Conservation (phyloP, 1,140 invertebrate genomes). For the Zaprionus davidi region DNA sequence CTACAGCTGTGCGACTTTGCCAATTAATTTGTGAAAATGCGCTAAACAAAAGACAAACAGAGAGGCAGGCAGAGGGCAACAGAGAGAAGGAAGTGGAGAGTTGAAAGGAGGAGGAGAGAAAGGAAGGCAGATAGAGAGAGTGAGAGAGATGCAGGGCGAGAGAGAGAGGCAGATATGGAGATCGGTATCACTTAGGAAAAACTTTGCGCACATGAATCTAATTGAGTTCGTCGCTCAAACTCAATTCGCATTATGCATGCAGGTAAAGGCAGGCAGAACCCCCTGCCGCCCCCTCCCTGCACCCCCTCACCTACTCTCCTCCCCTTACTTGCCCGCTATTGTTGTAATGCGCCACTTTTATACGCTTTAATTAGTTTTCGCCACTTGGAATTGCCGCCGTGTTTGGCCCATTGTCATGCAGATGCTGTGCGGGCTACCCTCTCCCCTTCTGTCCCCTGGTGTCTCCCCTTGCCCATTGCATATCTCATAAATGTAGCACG, state of each 20-base stretch:
- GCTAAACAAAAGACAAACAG: conserved; percentile 46
- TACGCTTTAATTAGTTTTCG: conserved; percentile 82
- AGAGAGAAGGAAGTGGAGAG: neutral
- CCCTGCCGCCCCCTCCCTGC: neutral
- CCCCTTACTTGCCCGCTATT: conserved; percentile 36
- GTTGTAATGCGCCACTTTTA: conserved; percentile 82
- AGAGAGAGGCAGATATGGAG: conserved; percentile 22
- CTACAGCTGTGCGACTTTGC: conserved; percentile 59
- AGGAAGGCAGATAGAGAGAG: conserved; percentile 14
- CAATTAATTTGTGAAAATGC: conserved; percentile 80
- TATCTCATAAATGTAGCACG: neutral
- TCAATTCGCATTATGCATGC: conserved; percentile 73
- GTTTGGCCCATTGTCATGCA: conserved; percentile 58
- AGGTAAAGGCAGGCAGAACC: conserved; percentile 25
- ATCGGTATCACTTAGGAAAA: conserved; percentile 56
- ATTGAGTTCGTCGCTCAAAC: conserved; percentile 70
- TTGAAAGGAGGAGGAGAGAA: neutral
- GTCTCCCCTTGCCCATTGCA: conserved; percentile 62
- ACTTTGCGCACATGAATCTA: conserved; percentile 65
- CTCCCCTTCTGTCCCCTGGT: conserved; percentile 26
- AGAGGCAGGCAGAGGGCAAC: no score
- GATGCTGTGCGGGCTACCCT: conserved; percentile 49
- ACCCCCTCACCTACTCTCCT: neutral
- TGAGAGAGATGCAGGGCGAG: neutral
- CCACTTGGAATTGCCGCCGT: conserved; percentile 62